A percentile compares a stretch with the other conserved stretches of the same genome.
Conservation (phyloP, 2,888 invertebrate species). For the Aphidius colemani region DNA sequence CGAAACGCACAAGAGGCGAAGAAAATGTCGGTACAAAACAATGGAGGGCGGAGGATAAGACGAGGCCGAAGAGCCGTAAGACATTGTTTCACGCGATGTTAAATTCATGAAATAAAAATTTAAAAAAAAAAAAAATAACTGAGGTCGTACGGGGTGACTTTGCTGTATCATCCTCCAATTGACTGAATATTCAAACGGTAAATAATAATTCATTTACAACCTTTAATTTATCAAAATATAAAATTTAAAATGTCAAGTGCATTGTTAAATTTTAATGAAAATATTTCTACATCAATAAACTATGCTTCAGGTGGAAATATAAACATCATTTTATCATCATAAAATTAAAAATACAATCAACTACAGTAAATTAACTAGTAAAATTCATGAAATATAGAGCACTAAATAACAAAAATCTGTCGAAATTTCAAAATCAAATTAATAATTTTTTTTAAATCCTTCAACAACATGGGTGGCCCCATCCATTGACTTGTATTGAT, state of each 20-base stretch:
- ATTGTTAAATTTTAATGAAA: neutral
- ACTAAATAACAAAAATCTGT: too few species aligned
- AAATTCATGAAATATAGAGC: too few species aligned
- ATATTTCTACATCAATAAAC: neutral
- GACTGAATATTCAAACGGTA: neutral
- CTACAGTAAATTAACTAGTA: neutral
- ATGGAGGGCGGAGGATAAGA: slow-evolving; percentile 32
- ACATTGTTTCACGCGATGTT: slow-evolving; percentile 38
- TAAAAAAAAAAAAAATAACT: neutral
- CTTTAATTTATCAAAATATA: neutral
- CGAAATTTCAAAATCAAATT: too few species aligned
- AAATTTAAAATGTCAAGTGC: neutral
- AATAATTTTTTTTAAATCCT: too few species aligned
- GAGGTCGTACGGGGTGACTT: slow-evolving; percentile 14
- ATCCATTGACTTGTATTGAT: too few species aligned
- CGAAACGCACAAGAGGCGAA: too few species aligned
- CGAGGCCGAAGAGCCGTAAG: slow-evolving; percentile 26
- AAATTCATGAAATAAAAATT: slow-evolving; percentile 19
- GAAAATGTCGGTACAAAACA: slow-evolving; percentile 26
- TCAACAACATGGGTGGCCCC: too few species aligned
- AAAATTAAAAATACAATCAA: too few species aligned
- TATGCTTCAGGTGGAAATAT: too few species aligned
- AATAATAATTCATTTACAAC: neutral
- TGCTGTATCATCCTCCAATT: slow-evolving; percentile 10
- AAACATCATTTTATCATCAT: too few species aligned